Evolutionary conservation across 2,888 invertebrate genomes (phyloP), one percentile per base, ranked within the genome.

Genomic region (Pyrrhosoma nymphula): DNA sequence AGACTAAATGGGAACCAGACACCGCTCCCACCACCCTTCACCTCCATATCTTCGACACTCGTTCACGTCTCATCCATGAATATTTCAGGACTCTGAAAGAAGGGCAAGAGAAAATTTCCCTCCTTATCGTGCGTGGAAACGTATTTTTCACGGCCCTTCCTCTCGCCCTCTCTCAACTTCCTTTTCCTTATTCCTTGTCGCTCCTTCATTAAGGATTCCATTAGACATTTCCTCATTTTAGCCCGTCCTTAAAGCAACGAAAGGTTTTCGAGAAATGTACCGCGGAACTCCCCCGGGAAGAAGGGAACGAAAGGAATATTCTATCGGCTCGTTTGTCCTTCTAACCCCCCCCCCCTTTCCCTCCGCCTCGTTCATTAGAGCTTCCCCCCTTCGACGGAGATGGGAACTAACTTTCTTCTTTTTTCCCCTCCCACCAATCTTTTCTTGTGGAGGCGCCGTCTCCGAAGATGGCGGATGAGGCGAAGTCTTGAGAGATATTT

Each of bases 171-270:
- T 12, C 16, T 82, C 82, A 82, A 82, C 30, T 18, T 35, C 30
- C 82, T 82, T 47, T 47, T 8, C 47, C 30, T 8, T 18, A 82
- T 30, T 82, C 82, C 30, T 82, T 35, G 82, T 35, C 82, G 14
- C 30, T 35, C 30, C 35, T 82, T 82, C 82, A 82, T 82, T 82
- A 82, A 82, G 35, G 82, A 82, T 82, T 82, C 82, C 82, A 82
- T 82, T 82, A 82, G 82, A 82, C 82, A 82, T 82, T 82, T 82
- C 82, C 82, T 82, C 82, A 35, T 82, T 82, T 60, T 35, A 14
- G 30, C 30, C 82, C 82, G 30, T 82, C 82, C 82, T n/a, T 35
- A 10, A 35, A 18, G 82, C 82, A 82, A 82, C 82, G 82, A 35
- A 82, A 35, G 35, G 82, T 82, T 82, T 35, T 82, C 35, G 82